Percentiles rank a stretch among this genome's conserved stretches.
phyloP scores from a whole-genome alignment of 2,888 invertebrate species.

The Drosophila fulvimacula region DNA sequence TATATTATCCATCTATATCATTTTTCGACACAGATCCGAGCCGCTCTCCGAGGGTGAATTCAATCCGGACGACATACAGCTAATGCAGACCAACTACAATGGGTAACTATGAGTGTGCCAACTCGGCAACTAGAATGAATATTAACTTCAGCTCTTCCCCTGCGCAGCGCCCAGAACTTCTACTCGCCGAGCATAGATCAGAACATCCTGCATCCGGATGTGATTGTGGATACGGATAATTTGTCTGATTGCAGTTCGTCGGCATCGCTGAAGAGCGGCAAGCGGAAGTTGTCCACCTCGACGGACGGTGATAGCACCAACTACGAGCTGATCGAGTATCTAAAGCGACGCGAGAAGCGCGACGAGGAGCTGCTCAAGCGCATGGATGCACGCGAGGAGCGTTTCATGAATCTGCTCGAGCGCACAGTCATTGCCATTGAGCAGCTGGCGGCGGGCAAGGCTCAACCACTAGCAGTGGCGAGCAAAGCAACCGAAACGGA shows the following conservation, averaged over 20 bases:
- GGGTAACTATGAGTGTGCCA: constrained; percentile 68
- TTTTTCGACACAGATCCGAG: constrained; percentile 74
- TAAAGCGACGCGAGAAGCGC: constrained; percentile 84
- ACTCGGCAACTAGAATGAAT: not conserved
- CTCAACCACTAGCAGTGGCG: not conserved
- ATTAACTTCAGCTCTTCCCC: not conserved
- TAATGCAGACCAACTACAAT: constrained; percentile 84
- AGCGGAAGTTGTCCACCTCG: constrained; percentile 84
- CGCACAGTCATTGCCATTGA: constrained; percentile 84
- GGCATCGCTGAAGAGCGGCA: constrained; percentile 76
- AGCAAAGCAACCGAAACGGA: constrained; percentile 3
- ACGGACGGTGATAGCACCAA: constrained; percentile 84
- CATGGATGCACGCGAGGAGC: constrained; percentile 84
- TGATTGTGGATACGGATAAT: constrained; percentile 84
- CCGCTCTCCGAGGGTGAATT: constrained; percentile 84
- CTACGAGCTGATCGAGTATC: constrained; percentile 84
- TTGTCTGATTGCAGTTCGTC: constrained; percentile 82
- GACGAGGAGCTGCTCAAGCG: constrained; percentile 84
- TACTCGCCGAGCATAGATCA: constrained; percentile 82
- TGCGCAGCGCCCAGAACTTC: constrained; percentile 81
- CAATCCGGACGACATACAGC: constrained; percentile 84
- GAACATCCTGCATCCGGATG: constrained; percentile 84
- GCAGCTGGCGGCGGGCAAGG: constrained; percentile 70
- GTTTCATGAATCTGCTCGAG: constrained; percentile 82
- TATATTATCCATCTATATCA: not conserved